A percentile compares a stretch with the other conserved stretches of the same genome.
Conservation (phyloP, 2,113 vertebrate species). For the Chloroceryle aenea region DNA sequence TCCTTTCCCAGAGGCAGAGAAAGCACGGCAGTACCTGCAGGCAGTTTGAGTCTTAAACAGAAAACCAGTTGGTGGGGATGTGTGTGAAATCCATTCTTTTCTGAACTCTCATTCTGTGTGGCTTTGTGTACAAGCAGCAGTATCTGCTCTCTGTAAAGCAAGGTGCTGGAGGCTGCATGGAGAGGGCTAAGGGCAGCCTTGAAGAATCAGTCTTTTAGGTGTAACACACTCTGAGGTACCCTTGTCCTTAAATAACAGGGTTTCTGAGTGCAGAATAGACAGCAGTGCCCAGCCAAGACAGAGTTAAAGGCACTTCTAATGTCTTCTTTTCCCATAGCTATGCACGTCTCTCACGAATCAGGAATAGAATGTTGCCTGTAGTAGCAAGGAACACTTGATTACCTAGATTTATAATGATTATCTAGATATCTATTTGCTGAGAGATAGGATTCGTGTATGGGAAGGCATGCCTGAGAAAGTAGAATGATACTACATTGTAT, state of each 20-base stretch:
- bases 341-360: neutral
- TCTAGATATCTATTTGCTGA: neutral
- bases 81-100: neutral
- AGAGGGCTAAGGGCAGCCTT: slow-evolving; percentile 2
- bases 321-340: neutral
- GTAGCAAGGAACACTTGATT: neutral
- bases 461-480: neutral
- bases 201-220: neutral
- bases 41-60: neutral
- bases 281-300: slow-evolving; percentile 9
- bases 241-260: neutral
- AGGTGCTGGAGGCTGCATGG: neutral
- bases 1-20: slow-evolving; percentile 3
- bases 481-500: neutral
- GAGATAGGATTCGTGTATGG: neutral
- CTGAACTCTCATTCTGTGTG: slow-evolving; percentile 4
- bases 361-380: neutral
- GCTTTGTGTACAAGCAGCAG: slow-evolving; percentile 35
- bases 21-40: neutral
- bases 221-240: neutral
- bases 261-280: slow-evolving; percentile 5
- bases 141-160: neutral
- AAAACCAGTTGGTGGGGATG: neutral
- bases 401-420: neutral
- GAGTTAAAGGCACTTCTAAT: slow-evolving; percentile 12